Percentiles rank a stretch among this genome's conserved stretches.
Conservation (phyloP, 2,113 vertebrate genomes). For the Vombatus ursinus region DNA sequence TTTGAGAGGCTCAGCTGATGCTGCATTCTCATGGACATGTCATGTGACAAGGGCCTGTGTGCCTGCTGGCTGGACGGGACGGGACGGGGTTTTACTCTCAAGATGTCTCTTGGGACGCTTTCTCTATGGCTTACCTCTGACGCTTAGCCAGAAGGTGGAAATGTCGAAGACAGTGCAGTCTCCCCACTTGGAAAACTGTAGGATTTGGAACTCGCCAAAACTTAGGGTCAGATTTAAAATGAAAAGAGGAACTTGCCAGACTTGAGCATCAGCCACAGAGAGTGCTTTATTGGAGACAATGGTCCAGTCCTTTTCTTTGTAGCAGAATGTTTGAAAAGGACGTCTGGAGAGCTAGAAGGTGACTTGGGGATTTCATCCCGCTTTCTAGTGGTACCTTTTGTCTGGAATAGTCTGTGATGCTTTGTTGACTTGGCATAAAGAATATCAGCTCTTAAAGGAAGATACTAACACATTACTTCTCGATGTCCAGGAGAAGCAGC, state of each 20-base stretch:
- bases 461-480: conserved; percentile 32
- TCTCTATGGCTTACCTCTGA: neutral
- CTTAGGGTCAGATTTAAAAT: conserved; percentile 47
- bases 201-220: conserved; percentile 16
- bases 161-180: neutral
- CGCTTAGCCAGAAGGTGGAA: neutral
- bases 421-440: conserved; percentile 31
- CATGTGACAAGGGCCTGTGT: neutral
- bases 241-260: neutral
- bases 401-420: neutral
- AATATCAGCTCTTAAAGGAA: neutral
- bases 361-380: conserved; percentile 16
- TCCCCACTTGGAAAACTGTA: conserved; percentile 32
- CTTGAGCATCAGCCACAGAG: neutral
- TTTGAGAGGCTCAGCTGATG: neutral
- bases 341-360: neutral
- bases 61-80: conserved; percentile 20
- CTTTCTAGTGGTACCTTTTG: neutral
- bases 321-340: conserved; percentile 18
- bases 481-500: conserved; percentile 92
- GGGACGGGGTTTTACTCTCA: neutral
- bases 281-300: neutral
- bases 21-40: neutral
- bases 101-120: neutral
- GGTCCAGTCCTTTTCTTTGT: neutral